Evolutionary conservation across 2,888 invertebrate species (phyloP).

Genomic region (Auanema sp.): DNA sequence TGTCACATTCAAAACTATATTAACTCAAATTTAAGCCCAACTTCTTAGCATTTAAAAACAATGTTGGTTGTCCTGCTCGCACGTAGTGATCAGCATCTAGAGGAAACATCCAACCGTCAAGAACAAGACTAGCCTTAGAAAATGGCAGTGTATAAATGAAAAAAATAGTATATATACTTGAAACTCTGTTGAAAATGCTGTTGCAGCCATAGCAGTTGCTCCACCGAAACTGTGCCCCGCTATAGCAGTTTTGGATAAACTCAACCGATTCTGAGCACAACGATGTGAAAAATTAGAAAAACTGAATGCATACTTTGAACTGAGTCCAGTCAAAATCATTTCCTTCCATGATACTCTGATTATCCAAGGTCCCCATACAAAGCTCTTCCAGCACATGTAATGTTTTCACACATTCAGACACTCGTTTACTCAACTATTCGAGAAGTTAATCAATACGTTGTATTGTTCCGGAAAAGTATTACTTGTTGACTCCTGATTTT

Average conservation of each 20-base stretch:
- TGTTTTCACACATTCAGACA: conserved; percentile 64
- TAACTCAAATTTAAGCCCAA: background rate
- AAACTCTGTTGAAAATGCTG: conserved; percentile 67
- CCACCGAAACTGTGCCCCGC: conserved; percentile 76
- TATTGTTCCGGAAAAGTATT: background rate
- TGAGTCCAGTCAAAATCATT: conserved; percentile 64
- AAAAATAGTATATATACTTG: conserved; percentile 27
- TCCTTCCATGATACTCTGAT: conserved; percentile 57
- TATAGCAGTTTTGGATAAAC: conserved; percentile 64
- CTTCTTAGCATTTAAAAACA: conserved; percentile 71
- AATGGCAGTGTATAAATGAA: background rate
- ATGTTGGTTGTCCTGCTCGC: conserved; percentile 68
- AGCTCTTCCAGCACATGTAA: conserved; percentile 64
- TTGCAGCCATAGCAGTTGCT: conserved; percentile 70
- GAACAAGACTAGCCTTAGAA: conserved; percentile 63
- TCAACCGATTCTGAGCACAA: conserved; percentile 37
- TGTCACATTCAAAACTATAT: conserved; percentile 6
- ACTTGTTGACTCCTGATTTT: conserved; percentile 66
- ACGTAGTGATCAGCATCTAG: conserved; percentile 67
- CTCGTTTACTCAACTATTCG: conserved; percentile 64
- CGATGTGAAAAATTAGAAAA: background rate
- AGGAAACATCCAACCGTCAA: conserved; percentile 74
- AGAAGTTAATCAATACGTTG: background rate
- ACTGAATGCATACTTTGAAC: conserved; percentile 63
- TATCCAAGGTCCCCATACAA: conserved; percentile 63